Base-by-base conservation (phyloP, 2,888 invertebrate genomes). In the Sinhomidia bicolor region DNA sequence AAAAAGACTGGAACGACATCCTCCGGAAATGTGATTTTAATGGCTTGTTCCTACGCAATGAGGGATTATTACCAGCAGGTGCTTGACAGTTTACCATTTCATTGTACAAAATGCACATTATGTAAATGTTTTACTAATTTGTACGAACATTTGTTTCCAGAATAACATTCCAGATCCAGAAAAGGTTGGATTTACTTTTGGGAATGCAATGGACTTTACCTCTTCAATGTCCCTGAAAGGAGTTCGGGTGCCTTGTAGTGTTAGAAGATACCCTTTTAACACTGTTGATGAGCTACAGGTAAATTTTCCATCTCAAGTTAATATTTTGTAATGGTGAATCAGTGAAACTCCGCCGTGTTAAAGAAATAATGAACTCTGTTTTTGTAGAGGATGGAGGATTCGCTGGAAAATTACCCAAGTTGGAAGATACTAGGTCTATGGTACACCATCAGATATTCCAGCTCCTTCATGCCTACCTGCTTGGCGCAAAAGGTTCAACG, bases 1-100 rank as follows among this genome's bases (percentile, higher is more conserved):
- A 29, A 65, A 20, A 62, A 79, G 44, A 79, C 85, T 57, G 85
- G 85, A 23, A 78, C 51, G 36, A 14, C 79, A 0, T 57, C 85
- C 0, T n/a, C 78, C 1, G 74, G 71, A 41, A 88, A 85, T 71
- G 82, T 90, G 12, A 79, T 88, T 14, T 44, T 90, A 20, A 85
- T 81, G 51, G 90, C 85, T 10, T 74, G 74, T 57, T 76, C 90
- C 1, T 78, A 81, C 17, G 85, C 85, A 1, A 17, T 90, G 0
- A 68, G 29, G n/a, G 85, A 88, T 14, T 90, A 90, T 51, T 90
- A 88, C 36, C 65, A 54, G 26, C 82, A 88, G 68, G 90, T 90
- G 20, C 17, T 17, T 60, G 12, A n/a, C 14, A n/a, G 5, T 51
- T n/a, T n/a, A n/a, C n/a, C n/a, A n/a, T n/a, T n/a, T n/a, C n/a